Evolutionary conservation across 64 coral and sea anemone species (phyloP).

Genomic region (Orbicella faveolata): DNA sequence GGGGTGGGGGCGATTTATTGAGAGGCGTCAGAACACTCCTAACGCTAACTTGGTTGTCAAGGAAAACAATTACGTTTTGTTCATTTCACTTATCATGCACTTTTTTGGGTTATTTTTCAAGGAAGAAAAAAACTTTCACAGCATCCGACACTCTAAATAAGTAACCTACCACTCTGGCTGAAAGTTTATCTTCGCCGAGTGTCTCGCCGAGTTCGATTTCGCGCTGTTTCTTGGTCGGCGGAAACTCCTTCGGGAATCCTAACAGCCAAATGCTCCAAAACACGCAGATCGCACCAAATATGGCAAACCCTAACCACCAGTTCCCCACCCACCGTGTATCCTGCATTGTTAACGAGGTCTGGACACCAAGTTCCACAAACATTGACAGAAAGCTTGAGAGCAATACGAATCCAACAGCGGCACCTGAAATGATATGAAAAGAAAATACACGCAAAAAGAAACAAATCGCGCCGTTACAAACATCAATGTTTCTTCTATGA

Average conservation of each 20-base stretch:
- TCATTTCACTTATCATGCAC: too few species aligned
- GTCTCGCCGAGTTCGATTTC: not conserved
- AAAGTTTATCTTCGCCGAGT: not conserved
- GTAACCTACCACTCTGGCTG: constrained; percentile 2
- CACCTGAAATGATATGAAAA: constrained; percentile 22
- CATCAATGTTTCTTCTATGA: too few species aligned
- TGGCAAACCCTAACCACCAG: constrained; percentile 82
- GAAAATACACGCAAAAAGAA: not conserved
- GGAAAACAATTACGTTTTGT: too few species aligned
- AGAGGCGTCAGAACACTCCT: too few species aligned
- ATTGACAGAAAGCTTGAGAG: constrained; percentile 56
- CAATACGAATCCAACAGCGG: constrained; percentile 58
- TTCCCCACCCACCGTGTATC: constrained; percentile 71
- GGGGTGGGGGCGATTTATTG: too few species aligned
- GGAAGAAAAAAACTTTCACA: too few species aligned
- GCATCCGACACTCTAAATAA: too few species aligned
- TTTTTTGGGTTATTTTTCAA: too few species aligned
- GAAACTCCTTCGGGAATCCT: constrained; percentile 66
- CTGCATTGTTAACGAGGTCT: constrained; percentile 39
- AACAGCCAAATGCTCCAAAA: constrained; percentile 63
- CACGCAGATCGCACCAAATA: constrained; percentile 32
- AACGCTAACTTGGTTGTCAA: too few species aligned
- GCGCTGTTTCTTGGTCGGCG: constrained; percentile 16
- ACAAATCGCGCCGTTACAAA: too few species aligned
- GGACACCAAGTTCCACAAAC: constrained; percentile 63